These are phyloP conservation scores for Periplaneta americana DNA, from an alignment of 1,140 invertebrate species.

Conservation along the genomic window DNA sequence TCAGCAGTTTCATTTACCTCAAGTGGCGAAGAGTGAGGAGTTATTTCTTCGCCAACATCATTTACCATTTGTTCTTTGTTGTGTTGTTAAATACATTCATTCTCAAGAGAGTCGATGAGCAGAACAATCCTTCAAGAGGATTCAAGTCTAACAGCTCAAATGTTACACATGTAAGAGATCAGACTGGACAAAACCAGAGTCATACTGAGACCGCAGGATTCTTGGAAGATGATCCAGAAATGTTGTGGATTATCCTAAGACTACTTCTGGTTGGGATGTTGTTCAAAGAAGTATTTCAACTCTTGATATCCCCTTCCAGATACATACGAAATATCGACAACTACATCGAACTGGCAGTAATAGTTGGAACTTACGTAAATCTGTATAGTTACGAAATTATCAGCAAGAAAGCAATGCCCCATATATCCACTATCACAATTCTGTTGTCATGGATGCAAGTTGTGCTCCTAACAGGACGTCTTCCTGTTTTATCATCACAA, in stretches of 20 bases:
- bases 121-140: background rate
- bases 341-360: constrained; percentile 59
- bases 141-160: constrained; percentile 40
- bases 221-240: too few species aligned
- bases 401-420: too few species aligned
- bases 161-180: constrained; percentile 42
- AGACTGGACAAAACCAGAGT: too few species aligned
- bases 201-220: too few species aligned
- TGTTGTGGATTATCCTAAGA: too few species aligned
- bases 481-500: constrained; percentile 62
- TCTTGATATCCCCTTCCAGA: constrained; percentile 50
- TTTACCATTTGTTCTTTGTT: constrained; percentile 64
- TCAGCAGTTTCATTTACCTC: constrained; percentile 71
- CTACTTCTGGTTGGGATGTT: too few species aligned
- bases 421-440: constrained; percentile 55
- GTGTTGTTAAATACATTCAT: constrained; percentile 59
- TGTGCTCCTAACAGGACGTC: constrained; percentile 68
- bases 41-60: constrained; percentile 65
- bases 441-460: constrained; percentile 68
- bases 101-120: too few species aligned
- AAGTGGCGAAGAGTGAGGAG: constrained; percentile 73
- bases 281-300: constrained; percentile 60
- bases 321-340: constrained; percentile 64
- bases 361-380: constrained; percentile 50
- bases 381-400: constrained; percentile 41